phyloP scores from a whole-genome alignment of 2,113 vertebrate species.

The Pachypanchax playfairii region DNA sequence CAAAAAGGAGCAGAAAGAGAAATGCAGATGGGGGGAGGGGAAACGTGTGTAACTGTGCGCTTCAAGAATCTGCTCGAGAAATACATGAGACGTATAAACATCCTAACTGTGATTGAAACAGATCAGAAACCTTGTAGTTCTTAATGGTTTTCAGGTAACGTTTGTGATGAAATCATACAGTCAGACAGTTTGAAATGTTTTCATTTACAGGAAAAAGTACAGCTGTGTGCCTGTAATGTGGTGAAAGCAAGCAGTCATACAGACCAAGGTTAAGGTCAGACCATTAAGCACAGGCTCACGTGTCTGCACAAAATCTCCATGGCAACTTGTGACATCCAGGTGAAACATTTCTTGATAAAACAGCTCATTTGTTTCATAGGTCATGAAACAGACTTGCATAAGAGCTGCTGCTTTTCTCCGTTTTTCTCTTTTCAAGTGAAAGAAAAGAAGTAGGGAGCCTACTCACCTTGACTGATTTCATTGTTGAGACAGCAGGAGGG shows the following conservation, averaged over 20 bases:
- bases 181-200: background rate
- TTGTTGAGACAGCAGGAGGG: slow-evolving; percentile 51
- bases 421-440: slow-evolving; percentile 25
- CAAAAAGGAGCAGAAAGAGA: slow-evolving; percentile 70
- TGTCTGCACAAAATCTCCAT: slow-evolving; percentile 63
- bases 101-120: background rate
- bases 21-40: slow-evolving; percentile 75
- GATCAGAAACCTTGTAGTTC: background rate
- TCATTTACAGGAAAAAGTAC: slow-evolving; percentile 53
- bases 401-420: slow-evolving; percentile 25
- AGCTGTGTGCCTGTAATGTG: slow-evolving; percentile 47
- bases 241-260: slow-evolving; percentile 42
- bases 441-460: slow-evolving; percentile 26
- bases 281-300: slow-evolving; percentile 54
- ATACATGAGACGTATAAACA: slow-evolving; percentile 8
- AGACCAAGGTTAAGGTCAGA: slow-evolving; percentile 65
- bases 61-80: slow-evolving; percentile 58
- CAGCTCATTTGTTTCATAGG: slow-evolving; percentile 42
- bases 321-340: slow-evolving; percentile 64
- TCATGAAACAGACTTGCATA: slow-evolving; percentile 42
- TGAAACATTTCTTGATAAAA: slow-evolving; percentile 65
- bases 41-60: slow-evolving; percentile 61
- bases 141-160: slow-evolving; percentile 16
- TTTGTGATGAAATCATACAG: background rate
- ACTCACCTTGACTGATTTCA: slow-evolving; percentile 62